These are phyloP conservation scores for Amphimedon queenslandica DNA, from an alignment of 37 sponge, comb jelly and placozoan genomes.

Conservation along the genomic window DNA sequence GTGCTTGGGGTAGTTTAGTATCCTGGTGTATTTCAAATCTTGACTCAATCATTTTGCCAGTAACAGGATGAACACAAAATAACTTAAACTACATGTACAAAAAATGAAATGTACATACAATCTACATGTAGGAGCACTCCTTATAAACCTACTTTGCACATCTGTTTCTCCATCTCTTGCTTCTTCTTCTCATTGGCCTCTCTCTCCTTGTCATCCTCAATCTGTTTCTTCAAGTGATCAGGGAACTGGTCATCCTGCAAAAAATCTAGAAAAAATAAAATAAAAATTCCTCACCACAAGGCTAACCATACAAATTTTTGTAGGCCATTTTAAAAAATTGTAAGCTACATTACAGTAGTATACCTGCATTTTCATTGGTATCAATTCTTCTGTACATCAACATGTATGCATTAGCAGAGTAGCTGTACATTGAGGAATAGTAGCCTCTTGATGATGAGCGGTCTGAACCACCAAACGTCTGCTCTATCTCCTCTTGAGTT, in stretches of 20 bases:
- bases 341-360: not conserved
- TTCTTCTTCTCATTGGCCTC: conserved; percentile 42
- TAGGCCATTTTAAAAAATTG: too few relatives aligned
- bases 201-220: conserved; percentile 33
- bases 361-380: conserved; percentile 44
- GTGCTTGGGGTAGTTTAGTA: conserved; percentile 49
- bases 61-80: conserved; percentile 62
- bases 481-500: conserved; percentile 64
- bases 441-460: conserved; percentile 53
- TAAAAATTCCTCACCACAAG: not conserved
- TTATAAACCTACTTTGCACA: conserved; percentile 69
- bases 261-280: conserved; percentile 41
- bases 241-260: conserved; percentile 53
- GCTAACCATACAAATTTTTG: too few relatives aligned
- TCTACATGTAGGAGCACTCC: not conserved
- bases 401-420: conserved; percentile 97
- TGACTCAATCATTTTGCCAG: conserved; percentile 34
- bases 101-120: not conserved
- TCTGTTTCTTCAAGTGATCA: conserved; percentile 46
- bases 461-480: conserved; percentile 73
- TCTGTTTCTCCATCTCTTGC: conserved; percentile 60
- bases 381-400: conserved; percentile 84
- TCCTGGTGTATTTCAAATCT: conserved; percentile 80
- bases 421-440: conserved; percentile 69
- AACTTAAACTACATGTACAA: conserved; percentile 69